Conservation (phyloP, 2,888 invertebrate species). For the Synanthedon vespiformis region DNA sequence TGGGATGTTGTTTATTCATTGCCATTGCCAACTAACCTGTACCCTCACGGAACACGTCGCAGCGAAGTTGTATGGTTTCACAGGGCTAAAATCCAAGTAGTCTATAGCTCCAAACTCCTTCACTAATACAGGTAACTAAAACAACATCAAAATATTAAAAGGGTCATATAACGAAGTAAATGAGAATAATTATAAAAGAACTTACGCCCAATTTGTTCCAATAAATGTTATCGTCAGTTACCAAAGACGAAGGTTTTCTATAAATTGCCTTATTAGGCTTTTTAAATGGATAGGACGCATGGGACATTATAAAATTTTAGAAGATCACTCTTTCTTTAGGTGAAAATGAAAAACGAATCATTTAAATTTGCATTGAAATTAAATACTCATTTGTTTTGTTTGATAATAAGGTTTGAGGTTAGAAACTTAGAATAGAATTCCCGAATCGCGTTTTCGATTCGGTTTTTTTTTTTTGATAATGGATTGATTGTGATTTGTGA, state of each 20-base stretch:
- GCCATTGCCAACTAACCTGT: conserved; percentile 44
- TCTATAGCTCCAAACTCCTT: conserved; percentile 95
- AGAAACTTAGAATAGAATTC: not conserved
- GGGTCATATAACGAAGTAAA: not conserved
- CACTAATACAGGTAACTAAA: conserved; percentile 82
- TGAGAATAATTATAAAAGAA: conserved; percentile 7
- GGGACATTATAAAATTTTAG: conserved; percentile 31
- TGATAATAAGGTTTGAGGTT: not conserved
- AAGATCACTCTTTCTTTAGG: too few relatives aligned
- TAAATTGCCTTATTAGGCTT: conserved; percentile 78
- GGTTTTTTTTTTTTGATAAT: too few relatives aligned
- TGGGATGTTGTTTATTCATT: not conserved
- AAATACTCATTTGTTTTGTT: not conserved
- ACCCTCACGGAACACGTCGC: conserved; percentile 93
- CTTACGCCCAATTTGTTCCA: conserved; percentile 91
- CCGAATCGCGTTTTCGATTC: too few relatives aligned
- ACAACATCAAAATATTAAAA: conserved; percentile 9
- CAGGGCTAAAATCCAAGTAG: conserved; percentile 89
- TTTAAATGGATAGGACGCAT: conserved; percentile 72
- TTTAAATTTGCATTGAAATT: too few relatives aligned
- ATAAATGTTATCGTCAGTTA: conserved; percentile 84
- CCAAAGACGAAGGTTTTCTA: conserved; percentile 74
- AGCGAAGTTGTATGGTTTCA: conserved; percentile 91
- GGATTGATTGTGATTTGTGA: too few relatives aligned
- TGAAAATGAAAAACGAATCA: too few relatives aligned